phyloP scores from a whole-genome alignment of 2,113 vertebrate species.

The Triplophysa siluroides region DNA sequence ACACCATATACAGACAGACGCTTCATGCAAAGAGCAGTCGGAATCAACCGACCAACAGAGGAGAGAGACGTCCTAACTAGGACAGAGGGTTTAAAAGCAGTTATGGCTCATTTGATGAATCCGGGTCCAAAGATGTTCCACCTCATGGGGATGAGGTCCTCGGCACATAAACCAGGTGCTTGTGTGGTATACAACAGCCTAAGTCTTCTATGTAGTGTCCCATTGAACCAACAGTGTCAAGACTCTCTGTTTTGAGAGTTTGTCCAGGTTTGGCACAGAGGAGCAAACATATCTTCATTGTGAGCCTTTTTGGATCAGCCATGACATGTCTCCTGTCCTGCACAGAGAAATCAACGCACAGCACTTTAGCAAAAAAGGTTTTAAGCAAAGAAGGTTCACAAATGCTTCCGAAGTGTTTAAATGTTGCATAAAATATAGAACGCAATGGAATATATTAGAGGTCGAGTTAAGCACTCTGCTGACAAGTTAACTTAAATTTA shows the following conservation, averaged over 20 bases:
- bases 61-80: conserved; percentile 13
- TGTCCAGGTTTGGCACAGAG: background rate
- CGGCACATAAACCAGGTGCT: background rate
- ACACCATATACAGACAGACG: conserved; percentile 73
- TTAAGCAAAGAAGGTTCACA: background rate
- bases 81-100: conserved; percentile 43
- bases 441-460: too few relatives aligned
- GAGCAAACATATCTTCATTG: conserved; percentile 63
- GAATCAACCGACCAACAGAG: conserved; percentile 3
- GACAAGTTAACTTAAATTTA: too few relatives aligned
- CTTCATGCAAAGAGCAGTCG: conserved; percentile 63
- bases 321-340: conserved; percentile 81
- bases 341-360: conserved; percentile 11
- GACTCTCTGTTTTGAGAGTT: conserved; percentile 1
- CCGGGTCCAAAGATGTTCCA: background rate
- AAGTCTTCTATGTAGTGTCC: conserved; percentile 28
- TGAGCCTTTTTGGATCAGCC: conserved; percentile 78
- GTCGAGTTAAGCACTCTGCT: too few relatives aligned
- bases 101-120: conserved; percentile 48
- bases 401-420: too few relatives aligned
- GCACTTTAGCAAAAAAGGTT: background rate
- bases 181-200: background rate
- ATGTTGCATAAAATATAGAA: too few relatives aligned
- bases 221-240: conserved; percentile 9
- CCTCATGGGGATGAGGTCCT: conserved; percentile 2